A percentile compares a stretch with the other conserved stretches of the same genome.
phyloP scores from a whole-genome alignment of 2,888 invertebrate species.

The Malthinus seriepunctatus region DNA sequence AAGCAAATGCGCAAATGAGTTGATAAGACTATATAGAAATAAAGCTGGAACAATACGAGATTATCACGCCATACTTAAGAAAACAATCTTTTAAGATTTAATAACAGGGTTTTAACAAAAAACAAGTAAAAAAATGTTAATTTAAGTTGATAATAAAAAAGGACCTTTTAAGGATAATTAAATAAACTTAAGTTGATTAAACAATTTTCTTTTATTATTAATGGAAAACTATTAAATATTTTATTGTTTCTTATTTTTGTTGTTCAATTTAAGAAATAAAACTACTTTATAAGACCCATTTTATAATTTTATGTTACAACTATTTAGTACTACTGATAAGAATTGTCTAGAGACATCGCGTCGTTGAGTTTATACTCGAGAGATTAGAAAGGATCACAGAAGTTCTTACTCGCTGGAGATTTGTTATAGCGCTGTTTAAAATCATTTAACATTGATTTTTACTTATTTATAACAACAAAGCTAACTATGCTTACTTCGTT shows the following conservation, averaged over 20 bases:
- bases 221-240: too few species aligned
- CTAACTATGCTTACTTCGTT: too few species aligned
- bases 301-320: not conserved
- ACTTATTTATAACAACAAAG: not conserved
- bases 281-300: not conserved
- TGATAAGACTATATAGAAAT: constrained; percentile 16
- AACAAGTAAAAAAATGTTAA: not conserved
- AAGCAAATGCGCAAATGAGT: constrained; percentile 2
- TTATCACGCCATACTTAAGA: constrained; percentile 14
- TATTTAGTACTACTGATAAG: constrained; percentile 7
- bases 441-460: constrained; percentile 19
- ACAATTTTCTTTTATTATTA: too few species aligned
- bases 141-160: too few species aligned
- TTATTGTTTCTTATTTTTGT: too few species aligned
- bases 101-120: constrained; percentile 7
- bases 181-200: too few species aligned
- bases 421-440: constrained; percentile 14
- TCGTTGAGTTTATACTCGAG: constrained; percentile 23
- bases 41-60: constrained; percentile 14
- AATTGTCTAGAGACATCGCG: constrained; percentile 13
- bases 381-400: constrained; percentile 24
- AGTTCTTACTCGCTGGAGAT: constrained; percentile 22
- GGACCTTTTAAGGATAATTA: too few species aligned
- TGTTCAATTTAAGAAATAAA: too few species aligned
- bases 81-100: constrained; percentile 6